Conservation (phyloP, 2,888 invertebrate genomes). For the Chrysolina haemoptera region DNA sequence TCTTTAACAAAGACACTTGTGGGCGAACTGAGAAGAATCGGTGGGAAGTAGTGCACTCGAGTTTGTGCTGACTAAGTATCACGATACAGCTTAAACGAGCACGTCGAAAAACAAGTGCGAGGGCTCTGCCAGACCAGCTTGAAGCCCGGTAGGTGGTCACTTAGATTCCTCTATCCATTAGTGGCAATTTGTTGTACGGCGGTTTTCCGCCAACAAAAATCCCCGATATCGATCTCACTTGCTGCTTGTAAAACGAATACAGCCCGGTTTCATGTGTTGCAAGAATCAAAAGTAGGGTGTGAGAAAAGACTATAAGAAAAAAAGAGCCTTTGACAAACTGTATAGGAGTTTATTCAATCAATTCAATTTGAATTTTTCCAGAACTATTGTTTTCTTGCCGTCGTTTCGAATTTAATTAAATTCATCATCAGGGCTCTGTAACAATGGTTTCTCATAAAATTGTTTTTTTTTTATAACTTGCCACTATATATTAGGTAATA, state of each 20-base stretch:
- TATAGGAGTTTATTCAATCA: no score
- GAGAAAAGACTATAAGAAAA: no score
- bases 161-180: conserved; percentile 25
- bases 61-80: conserved; percentile 57
- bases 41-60: conserved; percentile 51
- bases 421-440: no score
- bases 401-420: no score
- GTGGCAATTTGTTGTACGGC: conserved; percentile 30
- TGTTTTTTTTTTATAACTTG: no score
- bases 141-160: conserved; percentile 22
- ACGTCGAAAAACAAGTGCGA: conserved; percentile 52
- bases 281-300: neutral
- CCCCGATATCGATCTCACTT: conserved; percentile 27
- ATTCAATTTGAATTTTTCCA: no score
- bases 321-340: no score
- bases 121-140: conserved; percentile 35
- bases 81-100: conserved; percentile 51
- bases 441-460: no score
- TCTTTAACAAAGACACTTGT: conserved; percentile 56
- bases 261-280: neutral
- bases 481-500: no score
- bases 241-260: conserved; percentile 9
- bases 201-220: conserved; percentile 30
- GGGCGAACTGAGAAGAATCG: conserved; percentile 50
- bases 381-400: no score